These are phyloP conservation scores for Gryon sp. DNA, from an alignment of 1,140 invertebrate species.

Conservation along the genomic window DNA sequence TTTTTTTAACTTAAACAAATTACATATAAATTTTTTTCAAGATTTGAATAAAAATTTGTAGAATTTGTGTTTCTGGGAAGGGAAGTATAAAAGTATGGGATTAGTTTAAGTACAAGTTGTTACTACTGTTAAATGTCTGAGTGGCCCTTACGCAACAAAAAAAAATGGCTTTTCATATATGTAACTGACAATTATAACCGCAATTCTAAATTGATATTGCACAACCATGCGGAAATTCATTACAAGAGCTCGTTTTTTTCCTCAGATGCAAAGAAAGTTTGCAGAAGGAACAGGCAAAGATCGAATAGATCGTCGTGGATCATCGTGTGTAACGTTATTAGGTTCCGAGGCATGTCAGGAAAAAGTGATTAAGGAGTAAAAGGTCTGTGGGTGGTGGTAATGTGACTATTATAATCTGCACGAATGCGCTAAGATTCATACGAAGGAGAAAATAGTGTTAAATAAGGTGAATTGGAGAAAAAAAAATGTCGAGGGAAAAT, in stretches of 20 bases:
- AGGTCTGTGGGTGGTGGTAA: constrained; percentile 15
- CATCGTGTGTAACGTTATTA: constrained; percentile 28
- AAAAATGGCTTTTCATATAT: constrained; percentile 31
- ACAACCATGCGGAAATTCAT: constrained; percentile 48
- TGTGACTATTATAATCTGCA: too few relatives aligned
- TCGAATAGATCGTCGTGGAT: constrained; percentile 30
- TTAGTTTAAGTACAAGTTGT: background rate
- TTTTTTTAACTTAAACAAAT: too few relatives aligned
- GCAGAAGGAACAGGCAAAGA: constrained; percentile 3
- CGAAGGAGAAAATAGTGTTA: too few relatives aligned
- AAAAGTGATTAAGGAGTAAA: constrained; percentile 37
- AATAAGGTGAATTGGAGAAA: too few relatives aligned
- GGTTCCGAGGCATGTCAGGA: constrained; percentile 22
- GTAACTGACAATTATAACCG: constrained; percentile 38
- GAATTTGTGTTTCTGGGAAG: background rate
- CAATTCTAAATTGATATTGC: constrained; percentile 49
- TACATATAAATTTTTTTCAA: too few relatives aligned
- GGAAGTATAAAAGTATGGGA: background rate
- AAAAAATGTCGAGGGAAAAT: too few relatives aligned
- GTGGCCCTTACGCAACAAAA: constrained; percentile 3
- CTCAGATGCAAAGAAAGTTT: constrained; percentile 39
- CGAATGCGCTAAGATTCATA: too few relatives aligned
- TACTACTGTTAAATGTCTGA: too few relatives aligned
- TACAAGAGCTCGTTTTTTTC: constrained; percentile 34
- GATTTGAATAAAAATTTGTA: too few relatives aligned